These are phyloP conservation scores for Mythimna pallens DNA, from an alignment of 2,888 invertebrate genomes.

Conservation along the genomic window DNA sequence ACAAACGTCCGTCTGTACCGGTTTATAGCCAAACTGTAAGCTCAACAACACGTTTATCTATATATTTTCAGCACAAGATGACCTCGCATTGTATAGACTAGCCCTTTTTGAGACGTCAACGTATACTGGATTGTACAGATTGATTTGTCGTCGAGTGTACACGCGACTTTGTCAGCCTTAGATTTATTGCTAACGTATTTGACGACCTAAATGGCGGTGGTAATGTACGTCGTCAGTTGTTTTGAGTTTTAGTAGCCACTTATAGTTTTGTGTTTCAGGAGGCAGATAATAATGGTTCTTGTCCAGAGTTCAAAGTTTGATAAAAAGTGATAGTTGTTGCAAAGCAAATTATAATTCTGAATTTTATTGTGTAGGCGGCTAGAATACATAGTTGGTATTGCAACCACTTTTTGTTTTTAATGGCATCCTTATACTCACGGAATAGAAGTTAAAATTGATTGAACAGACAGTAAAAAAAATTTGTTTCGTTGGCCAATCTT, in stretches of 20 bases:
- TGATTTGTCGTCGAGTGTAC: neutral
- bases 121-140: neutral
- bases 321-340: too few species aligned
- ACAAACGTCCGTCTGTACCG: conserved; percentile 61
- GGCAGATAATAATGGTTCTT: too few species aligned
- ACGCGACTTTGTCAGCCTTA: conserved; percentile 61
- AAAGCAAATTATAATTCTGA: too few species aligned
- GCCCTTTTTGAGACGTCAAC: neutral
- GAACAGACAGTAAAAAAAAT: too few species aligned
- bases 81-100: neutral
- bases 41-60: neutral
- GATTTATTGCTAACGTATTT: conserved; percentile 63
- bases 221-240: conserved; percentile 16
- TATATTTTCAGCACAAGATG: neutral
- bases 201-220: conserved; percentile 48
- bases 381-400: too few species aligned
- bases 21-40: conserved; percentile 45
- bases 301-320: too few species aligned
- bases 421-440: too few species aligned
- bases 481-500: too few species aligned
- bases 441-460: too few species aligned
- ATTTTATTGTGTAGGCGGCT: too few species aligned
- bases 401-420: too few species aligned
- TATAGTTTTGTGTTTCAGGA: neutral
- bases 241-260: conserved; percentile 21